Evolutionary conservation across 2,113 vertebrate species (phyloP), one percentile per base, ranked within the genome.

Genomic region (Otus sunia): DNA sequence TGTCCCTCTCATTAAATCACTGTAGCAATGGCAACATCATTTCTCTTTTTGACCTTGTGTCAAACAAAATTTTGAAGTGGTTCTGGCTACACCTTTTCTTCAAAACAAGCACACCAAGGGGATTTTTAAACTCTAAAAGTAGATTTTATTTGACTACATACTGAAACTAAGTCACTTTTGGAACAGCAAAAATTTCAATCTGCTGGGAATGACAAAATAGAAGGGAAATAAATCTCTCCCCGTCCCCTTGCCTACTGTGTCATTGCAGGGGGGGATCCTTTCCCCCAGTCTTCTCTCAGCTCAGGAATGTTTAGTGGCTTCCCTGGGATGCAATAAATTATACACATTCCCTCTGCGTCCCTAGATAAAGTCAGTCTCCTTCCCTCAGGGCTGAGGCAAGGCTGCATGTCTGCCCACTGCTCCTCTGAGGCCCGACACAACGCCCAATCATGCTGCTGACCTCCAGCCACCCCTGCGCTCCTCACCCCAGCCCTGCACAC

Each of bases 391-490:
- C 39, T 39, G 43, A 63, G 29, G 23, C 43, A n/a, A 17, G 12
- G 41, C 64, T 82, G n/a, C 1, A 3, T 0, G 3, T n/a, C 56
- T 93, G 69, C n/a, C 37, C 22, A 2, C 15, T 41, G 29, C 60
- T 85, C 37, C 81, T 90, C 43, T 12, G 60, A 58, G 84, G 37
- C 59, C 52, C 0, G 0, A 22, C 36, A 43, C 9, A 41, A 49
- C 0, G 1, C 25, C 34, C 0, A 0, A 34, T 25, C 8, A 4
- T 26, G 53, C 25, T 29, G 20, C 36, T 37, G 86, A 12, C n/a
- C 52, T 60, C 63, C 30, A 34, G 26, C 6, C 50, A 32, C 1
- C 0, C 20, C 32, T 18, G 15, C 1, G 2, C 43, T 50, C 25
- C 68, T 72, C 34, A 26, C 0, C 1, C 20, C 41, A 17, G 18